A percentile compares a stretch with the other conserved stretches of the same genome.
Conservation (phyloP, 2,797 vertebrate species). For the Karalla daura region DNA sequence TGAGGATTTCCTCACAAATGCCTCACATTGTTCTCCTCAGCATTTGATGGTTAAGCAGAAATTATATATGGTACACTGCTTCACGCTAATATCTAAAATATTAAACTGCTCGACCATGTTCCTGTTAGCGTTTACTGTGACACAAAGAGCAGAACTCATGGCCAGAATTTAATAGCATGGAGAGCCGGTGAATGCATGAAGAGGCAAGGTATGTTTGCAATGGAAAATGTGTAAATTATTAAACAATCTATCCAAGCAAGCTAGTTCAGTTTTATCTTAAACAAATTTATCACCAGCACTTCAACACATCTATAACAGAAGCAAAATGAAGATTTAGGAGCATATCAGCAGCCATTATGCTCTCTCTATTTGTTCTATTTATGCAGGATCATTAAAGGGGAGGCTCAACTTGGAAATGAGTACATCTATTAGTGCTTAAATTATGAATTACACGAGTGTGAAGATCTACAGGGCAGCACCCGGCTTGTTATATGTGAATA, state of each 20-base stretch:
- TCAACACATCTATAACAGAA: not conserved
- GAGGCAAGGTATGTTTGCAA: slow-evolving; percentile 34
- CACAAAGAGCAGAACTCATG: slow-evolving; percentile 19
- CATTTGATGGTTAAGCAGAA: not conserved
- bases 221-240: slow-evolving; percentile 53
- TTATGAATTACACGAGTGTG: slow-evolving; percentile 59
- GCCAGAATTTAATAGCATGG: slow-evolving; percentile 18
- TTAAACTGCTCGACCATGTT: slow-evolving; percentile 25
- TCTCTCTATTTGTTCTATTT: not conserved
- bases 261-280: slow-evolving; percentile 9
- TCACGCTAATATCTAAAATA: slow-evolving; percentile 32
- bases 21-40: not conserved
- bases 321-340: not conserved
- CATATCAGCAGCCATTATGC: not conserved
- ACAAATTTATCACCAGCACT: slow-evolving; percentile 18
- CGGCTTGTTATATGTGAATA: slow-evolving; percentile 47
- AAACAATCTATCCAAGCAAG: slow-evolving; percentile 22
- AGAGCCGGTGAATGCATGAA: slow-evolving; percentile 28
- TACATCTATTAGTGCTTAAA: slow-evolving; percentile 62
- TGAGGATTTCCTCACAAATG: slow-evolving; percentile 1
- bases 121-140: not conserved
- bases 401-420: slow-evolving; percentile 19
- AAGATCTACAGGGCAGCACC: slow-evolving; percentile 29
- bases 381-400: not conserved
- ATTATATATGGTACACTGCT: not conserved